Percentiles rank a stretch among this genome's conserved stretches.
phyloP scores from a whole-genome alignment of 2,113 vertebrate species.

The Zapornia atra region DNA sequence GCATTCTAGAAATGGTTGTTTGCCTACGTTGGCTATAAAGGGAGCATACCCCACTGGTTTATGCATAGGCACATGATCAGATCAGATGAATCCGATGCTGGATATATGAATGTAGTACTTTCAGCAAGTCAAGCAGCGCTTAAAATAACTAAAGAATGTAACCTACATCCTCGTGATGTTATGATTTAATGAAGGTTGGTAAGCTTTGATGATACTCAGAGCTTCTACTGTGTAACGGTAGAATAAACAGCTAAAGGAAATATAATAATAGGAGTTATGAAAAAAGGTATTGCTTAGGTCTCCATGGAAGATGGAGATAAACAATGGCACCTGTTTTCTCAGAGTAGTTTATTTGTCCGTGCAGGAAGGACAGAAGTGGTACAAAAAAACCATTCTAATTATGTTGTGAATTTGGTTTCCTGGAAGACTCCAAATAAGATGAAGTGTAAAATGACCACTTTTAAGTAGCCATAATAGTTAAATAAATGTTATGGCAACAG shows the following conservation, averaged over 20 bases:
- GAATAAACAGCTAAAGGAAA: constrained; percentile 5
- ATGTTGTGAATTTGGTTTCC: neutral
- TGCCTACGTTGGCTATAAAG: neutral
- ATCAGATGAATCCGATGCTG: neutral
- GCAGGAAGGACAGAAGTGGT: neutral
- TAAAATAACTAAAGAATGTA: constrained; percentile 36
- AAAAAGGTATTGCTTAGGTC: neutral
- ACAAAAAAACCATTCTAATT: neutral
- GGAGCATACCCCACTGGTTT: neutral
- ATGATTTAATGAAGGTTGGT: neutral
- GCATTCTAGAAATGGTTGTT: constrained; percentile 1
- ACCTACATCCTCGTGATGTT: neutral
- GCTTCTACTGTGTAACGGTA: neutral
- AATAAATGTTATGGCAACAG: neutral
- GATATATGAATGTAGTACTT: neutral
- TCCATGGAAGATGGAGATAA: neutral
- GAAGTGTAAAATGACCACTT: neutral
- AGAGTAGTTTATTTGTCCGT: neutral
- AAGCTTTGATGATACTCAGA: neutral
- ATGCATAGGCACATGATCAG: neutral
- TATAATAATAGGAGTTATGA: neutral
- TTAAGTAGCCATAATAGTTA: neutral
- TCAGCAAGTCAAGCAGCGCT: neutral
- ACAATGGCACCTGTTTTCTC: neutral
- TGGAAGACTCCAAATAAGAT: neutral